Evolutionary conservation across 1,140 invertebrate species (phyloP).

Genomic region (Leptonema lineaticorne): DNA sequence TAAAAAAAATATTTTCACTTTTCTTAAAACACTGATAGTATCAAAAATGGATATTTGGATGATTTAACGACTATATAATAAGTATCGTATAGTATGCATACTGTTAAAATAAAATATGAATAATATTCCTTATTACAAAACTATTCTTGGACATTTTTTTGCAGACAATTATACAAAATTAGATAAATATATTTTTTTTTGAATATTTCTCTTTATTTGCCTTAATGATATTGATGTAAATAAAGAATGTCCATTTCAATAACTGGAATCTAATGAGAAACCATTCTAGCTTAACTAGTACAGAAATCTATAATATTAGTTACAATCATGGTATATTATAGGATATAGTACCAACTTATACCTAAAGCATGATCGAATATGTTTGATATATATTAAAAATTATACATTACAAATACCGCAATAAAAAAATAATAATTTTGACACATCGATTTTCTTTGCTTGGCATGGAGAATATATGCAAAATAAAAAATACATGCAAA

Average conservation of each 20-base stretch:
- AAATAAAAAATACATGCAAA: conserved; percentile 23
- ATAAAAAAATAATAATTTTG: conserved; percentile 26
- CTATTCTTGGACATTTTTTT: neutral
- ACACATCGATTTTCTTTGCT: conserved; percentile 19
- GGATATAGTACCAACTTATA: conserved; percentile 37
- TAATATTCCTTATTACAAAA: neutral
- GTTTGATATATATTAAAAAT: conserved; percentile 17
- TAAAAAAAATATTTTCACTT: conserved; percentile 37
- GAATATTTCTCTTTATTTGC: neutral
- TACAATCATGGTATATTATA: conserved; percentile 35
- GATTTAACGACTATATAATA: conserved; percentile 5
- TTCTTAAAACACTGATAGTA: conserved; percentile 13
- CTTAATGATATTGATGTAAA: neutral
- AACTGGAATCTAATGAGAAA: conserved; percentile 5
- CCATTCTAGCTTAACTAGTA: conserved; percentile 19
- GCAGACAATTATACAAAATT: neutral
- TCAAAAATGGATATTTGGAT: conserved; percentile 22
- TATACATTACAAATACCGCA: conserved; percentile 24
- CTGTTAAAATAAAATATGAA: neutral
- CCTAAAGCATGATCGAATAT: conserved; percentile 31
- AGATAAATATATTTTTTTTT: neutral
- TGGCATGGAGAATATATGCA: conserved; percentile 15
- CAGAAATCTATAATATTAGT: conserved; percentile 25
- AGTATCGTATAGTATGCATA: neutral
- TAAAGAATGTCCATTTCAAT: neutral